A percentile compares a stretch with the other conserved stretches of the same genome.
phyloP scores from a whole-genome alignment of 2,113 vertebrate genomes.

The Turnix velox region DNA sequence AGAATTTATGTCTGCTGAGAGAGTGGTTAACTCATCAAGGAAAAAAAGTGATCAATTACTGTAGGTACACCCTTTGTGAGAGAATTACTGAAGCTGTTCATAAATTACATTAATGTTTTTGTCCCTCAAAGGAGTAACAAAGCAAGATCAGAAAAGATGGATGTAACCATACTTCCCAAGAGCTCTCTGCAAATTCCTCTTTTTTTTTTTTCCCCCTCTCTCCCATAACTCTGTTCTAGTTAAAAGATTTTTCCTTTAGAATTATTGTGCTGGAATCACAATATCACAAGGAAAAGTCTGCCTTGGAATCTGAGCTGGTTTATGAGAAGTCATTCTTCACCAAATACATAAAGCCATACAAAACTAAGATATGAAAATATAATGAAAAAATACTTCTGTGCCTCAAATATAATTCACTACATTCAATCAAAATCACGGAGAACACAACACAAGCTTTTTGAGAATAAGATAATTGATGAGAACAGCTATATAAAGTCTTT shows the following conservation, averaged over 20 bases:
- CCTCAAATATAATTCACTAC: neutral
- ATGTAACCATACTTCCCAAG: neutral
- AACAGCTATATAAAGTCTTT: neutral
- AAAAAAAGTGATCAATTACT: neutral
- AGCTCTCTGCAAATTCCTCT: neutral
- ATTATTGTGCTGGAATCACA: neutral
- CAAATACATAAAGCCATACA: neutral
- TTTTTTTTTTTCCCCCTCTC: neutral
- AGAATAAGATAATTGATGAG: neutral
- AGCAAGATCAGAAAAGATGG: neutral
- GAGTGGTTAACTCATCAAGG: neutral
- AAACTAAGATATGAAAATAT: neutral
- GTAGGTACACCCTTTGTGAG: neutral
- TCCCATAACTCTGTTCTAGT: neutral
- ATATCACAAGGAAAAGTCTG: neutral
- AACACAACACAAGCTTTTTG: neutral
- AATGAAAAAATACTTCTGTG: neutral
- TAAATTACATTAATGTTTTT: neutral
- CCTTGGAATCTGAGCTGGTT: neutral
- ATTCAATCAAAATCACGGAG: neutral
- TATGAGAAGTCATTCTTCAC: neutral
- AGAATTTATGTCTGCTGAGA: neutral
- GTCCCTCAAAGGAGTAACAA: neutral
- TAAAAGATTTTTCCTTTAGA: neutral
- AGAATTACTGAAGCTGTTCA: neutral